Conservation (phyloP, 2,888 invertebrate genomes). For the Tipula vernalis region DNA sequence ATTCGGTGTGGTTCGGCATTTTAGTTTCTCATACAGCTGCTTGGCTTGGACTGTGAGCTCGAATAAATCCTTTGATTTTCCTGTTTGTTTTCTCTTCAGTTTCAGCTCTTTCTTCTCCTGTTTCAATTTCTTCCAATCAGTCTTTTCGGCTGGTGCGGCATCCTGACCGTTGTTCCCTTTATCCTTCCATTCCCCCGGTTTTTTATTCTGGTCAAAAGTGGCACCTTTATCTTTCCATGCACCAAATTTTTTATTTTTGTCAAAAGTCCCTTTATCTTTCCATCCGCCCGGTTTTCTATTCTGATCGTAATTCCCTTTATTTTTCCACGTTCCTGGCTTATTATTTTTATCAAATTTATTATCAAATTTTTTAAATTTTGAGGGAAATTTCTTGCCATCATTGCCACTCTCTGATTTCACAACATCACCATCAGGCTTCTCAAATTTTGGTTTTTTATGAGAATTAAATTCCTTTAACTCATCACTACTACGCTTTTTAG, state of each 20-base stretch:
- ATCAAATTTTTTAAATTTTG: not conserved
- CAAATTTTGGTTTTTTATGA: not conserved
- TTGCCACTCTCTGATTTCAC: conserved; percentile 16
- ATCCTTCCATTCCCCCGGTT: conserved; percentile 42
- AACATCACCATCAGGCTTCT: conserved; percentile 7
- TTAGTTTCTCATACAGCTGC: conserved; percentile 43
- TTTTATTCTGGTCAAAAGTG: not conserved
- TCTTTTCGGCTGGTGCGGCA: conserved; percentile 37
- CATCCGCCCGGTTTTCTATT: no score
- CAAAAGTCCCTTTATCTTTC: no score
- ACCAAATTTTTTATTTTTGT: conserved; percentile 18
- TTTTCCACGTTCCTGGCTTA: no score
- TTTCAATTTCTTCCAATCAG: conserved; percentile 63
- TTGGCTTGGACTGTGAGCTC: conserved; percentile 44
- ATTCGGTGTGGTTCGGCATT: conserved; percentile 39
- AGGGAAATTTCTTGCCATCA: conserved; percentile 8
- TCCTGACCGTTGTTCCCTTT: conserved; percentile 41
- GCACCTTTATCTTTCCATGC: conserved; percentile 52
- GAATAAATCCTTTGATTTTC: conserved; percentile 36
- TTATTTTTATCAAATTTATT: conserved; percentile 10
- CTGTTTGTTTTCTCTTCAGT: conserved; percentile 48
- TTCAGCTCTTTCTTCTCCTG: conserved; percentile 60
- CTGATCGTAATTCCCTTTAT: no score
- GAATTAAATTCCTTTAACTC: conserved; percentile 9
- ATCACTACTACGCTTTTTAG: not conserved